These are phyloP conservation scores for Xylota sylvarum DNA, from an alignment of 2,888 invertebrate genomes.

Conservation along the genomic window DNA sequence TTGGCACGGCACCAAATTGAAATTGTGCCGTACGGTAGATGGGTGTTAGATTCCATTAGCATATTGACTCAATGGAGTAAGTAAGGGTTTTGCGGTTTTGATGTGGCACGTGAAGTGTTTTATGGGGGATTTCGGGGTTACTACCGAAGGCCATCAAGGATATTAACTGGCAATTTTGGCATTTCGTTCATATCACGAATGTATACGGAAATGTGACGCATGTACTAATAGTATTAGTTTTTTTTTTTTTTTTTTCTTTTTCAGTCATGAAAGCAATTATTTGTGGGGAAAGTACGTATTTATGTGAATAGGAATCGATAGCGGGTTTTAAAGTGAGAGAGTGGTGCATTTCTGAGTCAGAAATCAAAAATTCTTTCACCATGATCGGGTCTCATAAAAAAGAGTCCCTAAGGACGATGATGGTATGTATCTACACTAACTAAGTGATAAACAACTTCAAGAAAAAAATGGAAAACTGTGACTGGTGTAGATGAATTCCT, in stretches of 20 bases:
- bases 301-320: neutral
- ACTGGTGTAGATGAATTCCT: too few species aligned
- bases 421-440: too few species aligned
- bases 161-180: conserved; percentile 46
- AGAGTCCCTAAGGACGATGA: too few species aligned
- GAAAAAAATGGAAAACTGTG: too few species aligned
- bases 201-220: conserved; percentile 3
- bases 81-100: neutral
- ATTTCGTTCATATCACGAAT: conserved; percentile 16
- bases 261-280: neutral
- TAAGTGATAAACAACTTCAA: too few species aligned
- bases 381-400: too few species aligned
- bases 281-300: neutral
- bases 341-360: too few species aligned
- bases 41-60: conserved; percentile 32
- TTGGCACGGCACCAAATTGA: conserved; percentile 38
- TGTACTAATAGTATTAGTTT: conserved; percentile 16
- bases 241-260: neutral
- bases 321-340: too few species aligned
- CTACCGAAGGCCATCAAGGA: conserved; percentile 42
- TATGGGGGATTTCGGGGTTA: conserved; percentile 1
- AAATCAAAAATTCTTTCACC: too few species aligned
- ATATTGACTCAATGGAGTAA: conserved; percentile 3
- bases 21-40: neutral
- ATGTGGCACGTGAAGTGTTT: conserved; percentile 3